Conservation (phyloP, 2,113 vertebrate genomes). For the Megaceryle maxima region DNA sequence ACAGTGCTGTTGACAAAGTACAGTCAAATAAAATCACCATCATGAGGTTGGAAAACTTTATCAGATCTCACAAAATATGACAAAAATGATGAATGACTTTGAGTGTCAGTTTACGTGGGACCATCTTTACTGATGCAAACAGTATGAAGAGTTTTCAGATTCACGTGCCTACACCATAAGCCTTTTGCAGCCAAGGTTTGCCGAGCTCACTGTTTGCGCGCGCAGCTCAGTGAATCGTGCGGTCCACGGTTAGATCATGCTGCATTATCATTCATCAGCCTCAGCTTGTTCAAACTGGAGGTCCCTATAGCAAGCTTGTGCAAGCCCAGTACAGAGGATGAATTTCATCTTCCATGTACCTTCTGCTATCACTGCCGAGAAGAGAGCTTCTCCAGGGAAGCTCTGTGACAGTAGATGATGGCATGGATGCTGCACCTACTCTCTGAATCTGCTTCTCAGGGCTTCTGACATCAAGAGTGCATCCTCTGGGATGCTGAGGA, state of each 20-base stretch:
- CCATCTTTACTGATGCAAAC: neutral
- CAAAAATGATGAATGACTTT: neutral
- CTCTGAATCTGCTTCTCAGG: neutral
- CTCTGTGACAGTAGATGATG: neutral
- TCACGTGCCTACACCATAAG: neutral
- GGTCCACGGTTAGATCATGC: rapidly evolving
- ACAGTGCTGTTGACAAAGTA: neutral
- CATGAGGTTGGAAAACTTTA: neutral
- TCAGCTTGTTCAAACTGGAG: rapidly evolving
- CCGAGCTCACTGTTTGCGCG: neutral
- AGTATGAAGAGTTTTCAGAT: neutral
- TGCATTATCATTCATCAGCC: neutral
- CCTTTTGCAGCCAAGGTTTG: neutral
- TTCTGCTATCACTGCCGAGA: rapidly evolving
- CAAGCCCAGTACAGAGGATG: neutral
- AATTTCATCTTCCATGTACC: rapidly evolving
- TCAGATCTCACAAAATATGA: neutral
- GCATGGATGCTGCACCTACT: neutral
- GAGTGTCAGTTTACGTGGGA: neutral
- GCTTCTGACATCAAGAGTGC: rapidly evolving
- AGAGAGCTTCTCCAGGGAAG: neutral
- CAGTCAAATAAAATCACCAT: neutral
- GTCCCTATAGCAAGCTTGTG: neutral
- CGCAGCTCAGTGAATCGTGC: rapidly evolving
- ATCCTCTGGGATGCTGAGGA: neutral